Evolutionary conservation across 2,797 vertebrate species (phyloP).

Genomic region (Sarcoramphus papa): DNA sequence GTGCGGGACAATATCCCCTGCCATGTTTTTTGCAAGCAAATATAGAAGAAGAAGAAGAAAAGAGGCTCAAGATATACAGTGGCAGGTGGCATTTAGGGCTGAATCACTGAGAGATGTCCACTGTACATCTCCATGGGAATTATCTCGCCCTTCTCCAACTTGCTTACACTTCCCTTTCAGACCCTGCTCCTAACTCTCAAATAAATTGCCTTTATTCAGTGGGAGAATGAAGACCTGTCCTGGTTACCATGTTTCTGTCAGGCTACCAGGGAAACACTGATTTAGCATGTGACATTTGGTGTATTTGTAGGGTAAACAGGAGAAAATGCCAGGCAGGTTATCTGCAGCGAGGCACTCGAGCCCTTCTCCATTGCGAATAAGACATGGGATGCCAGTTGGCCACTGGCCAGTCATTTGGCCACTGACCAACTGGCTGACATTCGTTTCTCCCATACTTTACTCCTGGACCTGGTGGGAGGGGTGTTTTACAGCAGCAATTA

Average conservation of each 20-base stretch:
- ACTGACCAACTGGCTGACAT: slow-evolving; percentile 56
- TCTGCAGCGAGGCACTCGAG: background rate
- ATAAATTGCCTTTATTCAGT: background rate
- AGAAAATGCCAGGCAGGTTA: slow-evolving; percentile 1
- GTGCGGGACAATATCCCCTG: background rate
- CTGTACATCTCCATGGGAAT: background rate
- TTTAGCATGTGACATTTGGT: background rate
- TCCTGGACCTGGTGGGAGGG: slow-evolving; percentile 39
- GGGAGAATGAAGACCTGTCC: background rate
- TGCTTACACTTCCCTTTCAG: background rate
- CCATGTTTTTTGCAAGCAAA: background rate
- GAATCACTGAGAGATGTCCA: background rate
- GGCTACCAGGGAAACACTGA: background rate
- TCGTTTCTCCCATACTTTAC: slow-evolving; percentile 33
- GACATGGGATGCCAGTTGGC: slow-evolving; percentile 48
- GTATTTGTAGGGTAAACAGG: background rate
- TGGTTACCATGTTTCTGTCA: background rate
- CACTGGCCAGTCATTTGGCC: slow-evolving; percentile 23
- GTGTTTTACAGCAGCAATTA: slow-evolving; percentile 56
- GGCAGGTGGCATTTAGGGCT: background rate
- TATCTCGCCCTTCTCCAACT: background rate
- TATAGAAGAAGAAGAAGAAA: background rate
- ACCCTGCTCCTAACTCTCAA: background rate
- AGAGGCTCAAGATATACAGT: background rate
- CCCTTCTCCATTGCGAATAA: background rate